Evolutionary conservation across 2,113 vertebrate genomes (phyloP).

Genomic region (Psittacula cyanocephala): DNA sequence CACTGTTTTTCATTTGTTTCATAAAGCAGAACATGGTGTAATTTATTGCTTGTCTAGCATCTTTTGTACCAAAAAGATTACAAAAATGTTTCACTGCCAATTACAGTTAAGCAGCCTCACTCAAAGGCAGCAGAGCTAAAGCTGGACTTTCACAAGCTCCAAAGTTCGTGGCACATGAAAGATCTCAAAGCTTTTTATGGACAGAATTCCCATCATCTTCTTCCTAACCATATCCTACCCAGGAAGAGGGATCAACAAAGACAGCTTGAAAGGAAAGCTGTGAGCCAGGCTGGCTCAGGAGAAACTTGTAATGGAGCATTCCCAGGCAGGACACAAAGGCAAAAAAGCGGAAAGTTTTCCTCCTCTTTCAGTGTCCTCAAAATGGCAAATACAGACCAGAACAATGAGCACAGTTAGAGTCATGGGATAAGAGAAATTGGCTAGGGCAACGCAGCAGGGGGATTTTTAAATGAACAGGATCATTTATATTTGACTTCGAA

Average conservation of each 20-base stretch:
- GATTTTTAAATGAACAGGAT: constrained; percentile 59
- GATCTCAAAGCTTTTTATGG: not conserved
- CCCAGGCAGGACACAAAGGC: not conserved
- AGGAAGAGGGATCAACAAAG: not conserved
- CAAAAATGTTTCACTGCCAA: constrained; percentile 23
- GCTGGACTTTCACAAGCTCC: not conserved
- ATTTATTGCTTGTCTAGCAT: constrained; percentile 41
- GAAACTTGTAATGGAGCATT: not conserved
- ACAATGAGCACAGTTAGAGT: not conserved
- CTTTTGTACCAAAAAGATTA: constrained; percentile 1
- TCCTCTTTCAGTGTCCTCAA: not conserved
- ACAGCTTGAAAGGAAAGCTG: not conserved
- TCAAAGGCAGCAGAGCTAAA: not conserved
- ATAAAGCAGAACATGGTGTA: constrained; percentile 38
- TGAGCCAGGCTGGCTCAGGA: not conserved
- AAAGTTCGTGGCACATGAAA: not conserved
- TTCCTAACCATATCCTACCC: not conserved
- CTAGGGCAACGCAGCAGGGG: constrained; percentile 17
- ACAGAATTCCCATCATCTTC: not conserved
- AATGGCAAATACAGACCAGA: not conserved
- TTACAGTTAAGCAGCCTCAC: constrained; percentile 3
- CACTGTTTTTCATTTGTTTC: not conserved
- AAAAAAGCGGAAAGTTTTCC: not conserved
- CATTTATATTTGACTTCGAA: constrained; percentile 58
- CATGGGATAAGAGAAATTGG: not conserved